These are phyloP conservation scores for Ypsolopha scabrella DNA, from an alignment of 2,888 invertebrate genomes.

Conservation along the genomic window DNA sequence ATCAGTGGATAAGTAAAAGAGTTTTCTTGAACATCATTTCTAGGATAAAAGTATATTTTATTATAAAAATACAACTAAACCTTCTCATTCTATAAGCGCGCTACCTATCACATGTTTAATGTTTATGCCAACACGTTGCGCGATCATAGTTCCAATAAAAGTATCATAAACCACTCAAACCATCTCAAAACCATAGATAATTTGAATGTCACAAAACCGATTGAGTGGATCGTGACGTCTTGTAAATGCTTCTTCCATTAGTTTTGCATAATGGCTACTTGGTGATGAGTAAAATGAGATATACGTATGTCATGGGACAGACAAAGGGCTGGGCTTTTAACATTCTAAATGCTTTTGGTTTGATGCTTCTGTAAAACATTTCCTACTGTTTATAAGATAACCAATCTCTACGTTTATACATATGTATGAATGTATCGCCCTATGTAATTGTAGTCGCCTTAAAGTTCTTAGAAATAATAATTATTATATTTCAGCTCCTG, in stretches of 20 bases:
- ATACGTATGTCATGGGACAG: slow-evolving; percentile 17
- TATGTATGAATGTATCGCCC: too few species aligned
- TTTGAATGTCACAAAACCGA: slow-evolving; percentile 13
- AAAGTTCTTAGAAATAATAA: too few species aligned
- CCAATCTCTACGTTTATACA: too few species aligned
- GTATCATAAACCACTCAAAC: not conserved
- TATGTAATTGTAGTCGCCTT: too few species aligned
- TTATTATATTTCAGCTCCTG: too few species aligned
- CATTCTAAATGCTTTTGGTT: slow-evolving; percentile 10
- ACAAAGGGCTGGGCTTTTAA: slow-evolving; percentile 22
- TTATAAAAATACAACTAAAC: too few species aligned
- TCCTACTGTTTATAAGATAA: slow-evolving; percentile 5
- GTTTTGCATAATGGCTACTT: slow-evolving; percentile 24
- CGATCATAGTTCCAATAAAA: not conserved
- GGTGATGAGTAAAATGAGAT: not conserved
- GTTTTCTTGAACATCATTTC: too few species aligned
- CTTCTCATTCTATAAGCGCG: too few species aligned
- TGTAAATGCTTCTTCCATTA: slow-evolving; percentile 39
- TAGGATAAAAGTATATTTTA: too few species aligned
- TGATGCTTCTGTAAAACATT: slow-evolving; percentile 9
- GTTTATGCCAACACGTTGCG: not conserved
- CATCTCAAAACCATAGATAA: slow-evolving; percentile 6
- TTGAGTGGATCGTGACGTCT: slow-evolving; percentile 32
- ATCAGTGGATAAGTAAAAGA: too few species aligned
- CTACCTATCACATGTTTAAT: not conserved